A percentile compares a stretch with the other conserved stretches of the same genome.
Conservation (phyloP, 2,113 vertebrate species). For the Pundamilia nyererei region DNA sequence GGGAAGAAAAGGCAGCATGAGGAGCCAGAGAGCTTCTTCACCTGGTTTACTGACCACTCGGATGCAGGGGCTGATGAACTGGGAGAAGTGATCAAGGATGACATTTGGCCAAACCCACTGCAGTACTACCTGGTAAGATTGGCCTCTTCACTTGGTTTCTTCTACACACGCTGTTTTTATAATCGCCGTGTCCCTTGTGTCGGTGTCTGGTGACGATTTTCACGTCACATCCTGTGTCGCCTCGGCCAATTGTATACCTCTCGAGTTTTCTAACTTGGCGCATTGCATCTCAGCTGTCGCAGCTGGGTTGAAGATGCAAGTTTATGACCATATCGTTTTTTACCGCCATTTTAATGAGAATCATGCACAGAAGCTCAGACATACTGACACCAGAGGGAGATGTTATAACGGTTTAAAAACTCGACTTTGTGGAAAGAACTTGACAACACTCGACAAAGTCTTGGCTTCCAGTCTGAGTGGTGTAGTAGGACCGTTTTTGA, state of each 20-base stretch:
- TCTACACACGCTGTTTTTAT: not conserved
- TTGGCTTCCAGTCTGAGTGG: not conserved
- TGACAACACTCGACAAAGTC: not conserved
- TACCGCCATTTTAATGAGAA: not conserved
- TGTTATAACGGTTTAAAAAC: not conserved
- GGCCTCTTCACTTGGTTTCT: not conserved
- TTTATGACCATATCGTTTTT: not conserved
- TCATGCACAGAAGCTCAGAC: not conserved
- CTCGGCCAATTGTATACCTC: not conserved
- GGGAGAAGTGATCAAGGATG: constrained; percentile 95
- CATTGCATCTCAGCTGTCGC: not conserved
- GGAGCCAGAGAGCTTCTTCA: constrained; percentile 98
- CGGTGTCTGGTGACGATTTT: not conserved
- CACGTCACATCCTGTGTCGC: not conserved
- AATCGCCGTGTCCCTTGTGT: not conserved
- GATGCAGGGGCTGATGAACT: constrained; percentile 94
- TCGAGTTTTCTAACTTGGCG: not conserved
- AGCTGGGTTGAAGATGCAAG: not conserved
- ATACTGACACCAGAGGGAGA: not conserved
- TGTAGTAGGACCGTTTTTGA: not conserved
- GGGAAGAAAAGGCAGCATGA: constrained; percentile 96
- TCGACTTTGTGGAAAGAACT: not conserved
- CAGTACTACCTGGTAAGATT: constrained; percentile 92
- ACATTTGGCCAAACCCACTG: constrained; percentile 96
- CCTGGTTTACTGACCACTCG: constrained; percentile 96